Conservation (phyloP, 2,888 invertebrate genomes). For the Thecocarcelia acutangulata region DNA sequence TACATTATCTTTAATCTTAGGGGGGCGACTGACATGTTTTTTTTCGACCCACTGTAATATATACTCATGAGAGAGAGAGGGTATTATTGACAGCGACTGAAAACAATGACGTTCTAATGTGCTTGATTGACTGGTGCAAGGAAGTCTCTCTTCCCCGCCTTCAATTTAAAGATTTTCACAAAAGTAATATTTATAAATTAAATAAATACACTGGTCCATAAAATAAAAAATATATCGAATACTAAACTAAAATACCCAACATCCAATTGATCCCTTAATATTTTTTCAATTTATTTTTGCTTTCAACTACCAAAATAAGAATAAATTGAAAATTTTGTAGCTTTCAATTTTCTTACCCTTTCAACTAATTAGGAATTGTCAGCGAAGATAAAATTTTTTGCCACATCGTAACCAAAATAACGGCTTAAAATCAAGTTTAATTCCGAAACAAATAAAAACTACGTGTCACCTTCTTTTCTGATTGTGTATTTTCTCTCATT, state of each 20-base stretch:
- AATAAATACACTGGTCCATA: too few relatives aligned
- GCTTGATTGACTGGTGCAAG: too few relatives aligned
- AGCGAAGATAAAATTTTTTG: conserved; percentile 16
- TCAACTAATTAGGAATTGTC: conserved; percentile 9
- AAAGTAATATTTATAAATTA: too few relatives aligned
- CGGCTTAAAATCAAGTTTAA: conserved; percentile 26
- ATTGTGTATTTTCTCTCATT: not conserved
- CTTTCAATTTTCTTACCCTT: conserved; percentile 4
- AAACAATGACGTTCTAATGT: too few relatives aligned
- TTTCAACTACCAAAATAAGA: not conserved
- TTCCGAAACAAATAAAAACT: not conserved
- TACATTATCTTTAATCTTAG: too few relatives aligned
- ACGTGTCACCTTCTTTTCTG: not conserved
- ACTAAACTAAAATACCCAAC: not conserved
- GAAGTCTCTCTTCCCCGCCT: too few relatives aligned
- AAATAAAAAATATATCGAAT: too few relatives aligned
- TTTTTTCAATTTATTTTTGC: not conserved
- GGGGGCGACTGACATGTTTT: too few relatives aligned
- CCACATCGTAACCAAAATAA: conserved; percentile 9
- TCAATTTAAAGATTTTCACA: too few relatives aligned
- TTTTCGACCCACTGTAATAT: too few relatives aligned
- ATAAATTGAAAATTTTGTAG: conserved; percentile 17
- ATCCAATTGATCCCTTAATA: not conserved
- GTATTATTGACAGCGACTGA: too few relatives aligned
- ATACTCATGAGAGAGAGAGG: too few relatives aligned